A percentile compares a stretch with the other conserved stretches of the same genome.
Evolutionary conservation across 2,888 invertebrate species (phyloP).

Genomic region (Cinara cedri): DNA sequence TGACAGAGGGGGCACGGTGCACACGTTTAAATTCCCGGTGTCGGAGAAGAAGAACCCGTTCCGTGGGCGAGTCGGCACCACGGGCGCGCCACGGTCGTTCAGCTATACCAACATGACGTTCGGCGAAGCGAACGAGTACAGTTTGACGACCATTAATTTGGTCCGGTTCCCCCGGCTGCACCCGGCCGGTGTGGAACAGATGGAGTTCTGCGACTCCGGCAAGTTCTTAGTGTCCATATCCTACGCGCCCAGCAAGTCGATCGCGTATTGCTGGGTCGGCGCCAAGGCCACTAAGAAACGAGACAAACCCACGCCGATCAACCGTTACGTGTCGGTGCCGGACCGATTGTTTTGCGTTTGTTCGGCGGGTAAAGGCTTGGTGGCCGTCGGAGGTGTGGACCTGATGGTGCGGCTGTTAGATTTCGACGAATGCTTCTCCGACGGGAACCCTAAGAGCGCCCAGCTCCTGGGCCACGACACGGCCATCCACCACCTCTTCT

Average conservation of each 20-base stretch:
- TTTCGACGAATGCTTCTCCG: too few species aligned
- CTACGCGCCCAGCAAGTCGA: neutral
- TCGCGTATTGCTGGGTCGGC: neutral
- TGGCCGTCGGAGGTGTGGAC: constrained; percentile 19
- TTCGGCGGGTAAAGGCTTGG: neutral
- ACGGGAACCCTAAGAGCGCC: neutral
- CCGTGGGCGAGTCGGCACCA: too few species aligned
- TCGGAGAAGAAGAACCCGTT: neutral
- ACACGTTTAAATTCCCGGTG: neutral
- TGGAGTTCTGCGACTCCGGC: constrained; percentile 6
- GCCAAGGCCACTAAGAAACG: too few species aligned
- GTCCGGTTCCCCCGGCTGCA: neutral
- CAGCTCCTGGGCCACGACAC: neutral
- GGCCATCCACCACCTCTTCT: neutral
- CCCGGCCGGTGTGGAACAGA: neutral
- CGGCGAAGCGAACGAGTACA: too few species aligned
- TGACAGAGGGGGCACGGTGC: neutral
- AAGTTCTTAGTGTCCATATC: neutral
- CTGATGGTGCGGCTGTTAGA: neutral
- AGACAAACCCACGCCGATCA: neutral
- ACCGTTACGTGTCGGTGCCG: neutral
- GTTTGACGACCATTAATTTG: neutral
- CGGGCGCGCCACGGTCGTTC: neutral
- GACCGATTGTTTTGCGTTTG: neutral
- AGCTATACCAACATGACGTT: neutral